A percentile compares a stretch with the other conserved stretches of the same genome.
These are phyloP conservation scores for Lithobates pipiens DNA, from an alignment of 2,797 vertebrate species.

Conservation along the genomic window DNA sequence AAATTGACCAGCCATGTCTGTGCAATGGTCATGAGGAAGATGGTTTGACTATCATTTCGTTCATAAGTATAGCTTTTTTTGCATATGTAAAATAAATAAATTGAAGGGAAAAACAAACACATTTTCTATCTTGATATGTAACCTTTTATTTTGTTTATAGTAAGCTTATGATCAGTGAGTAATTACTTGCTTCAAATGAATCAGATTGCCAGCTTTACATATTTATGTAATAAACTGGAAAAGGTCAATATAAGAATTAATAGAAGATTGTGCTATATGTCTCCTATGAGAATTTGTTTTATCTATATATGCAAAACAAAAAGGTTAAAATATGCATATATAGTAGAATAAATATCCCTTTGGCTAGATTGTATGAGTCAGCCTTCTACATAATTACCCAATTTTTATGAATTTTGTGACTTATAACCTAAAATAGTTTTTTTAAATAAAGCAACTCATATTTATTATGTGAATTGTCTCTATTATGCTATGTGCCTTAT, in stretches of 20 bases:
- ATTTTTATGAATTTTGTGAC: neutral
- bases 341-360: constrained; percentile 22
- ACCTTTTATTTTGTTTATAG: constrained; percentile 40
- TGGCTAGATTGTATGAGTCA: constrained; percentile 26
- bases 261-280: constrained; percentile 35
- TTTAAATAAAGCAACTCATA: neutral
- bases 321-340: constrained; percentile 56
- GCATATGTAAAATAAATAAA: neutral
- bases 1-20: too few species aligned
- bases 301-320: constrained; percentile 35
- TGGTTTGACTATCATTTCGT: too few species aligned
- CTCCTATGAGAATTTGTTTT: constrained; percentile 43
- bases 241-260: constrained; percentile 54
- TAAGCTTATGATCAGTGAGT: constrained; percentile 1
- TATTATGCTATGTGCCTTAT: too few species aligned
- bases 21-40: too few species aligned
- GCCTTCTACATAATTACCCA: neutral
- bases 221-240: constrained; percentile 54
- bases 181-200: constrained; percentile 45
- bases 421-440: neutral
- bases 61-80: neutral
- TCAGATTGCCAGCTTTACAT: constrained; percentile 38
- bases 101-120: neutral
- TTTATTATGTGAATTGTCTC: neutral
- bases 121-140: neutral